Conservation (phyloP, 1,140 invertebrate species). For the Diachasma alloeum region DNA sequence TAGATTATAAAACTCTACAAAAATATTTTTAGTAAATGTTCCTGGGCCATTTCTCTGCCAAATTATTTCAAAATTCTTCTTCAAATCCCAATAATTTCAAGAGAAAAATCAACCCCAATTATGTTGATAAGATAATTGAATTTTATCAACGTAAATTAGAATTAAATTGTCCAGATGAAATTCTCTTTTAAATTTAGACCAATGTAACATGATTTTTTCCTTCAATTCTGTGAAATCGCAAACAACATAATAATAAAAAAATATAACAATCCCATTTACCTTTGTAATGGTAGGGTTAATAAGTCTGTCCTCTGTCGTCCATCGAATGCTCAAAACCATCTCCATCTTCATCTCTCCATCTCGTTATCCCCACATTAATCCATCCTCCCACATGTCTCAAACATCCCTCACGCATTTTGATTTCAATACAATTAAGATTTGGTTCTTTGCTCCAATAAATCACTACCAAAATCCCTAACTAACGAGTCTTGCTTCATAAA, state of each 20-base stretch:
- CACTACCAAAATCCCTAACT: not conserved
- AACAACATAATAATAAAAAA: not conserved
- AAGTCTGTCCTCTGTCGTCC: conserved; percentile 58
- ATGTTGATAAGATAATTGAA: too few relatives aligned
- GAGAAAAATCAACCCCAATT: too few relatives aligned
- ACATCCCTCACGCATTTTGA: conserved; percentile 53
- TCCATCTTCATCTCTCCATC: conserved; percentile 37
- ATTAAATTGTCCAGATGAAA: too few relatives aligned
- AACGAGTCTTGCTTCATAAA: not conserved
- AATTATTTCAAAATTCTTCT: too few relatives aligned
- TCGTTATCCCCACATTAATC: conserved; percentile 39
- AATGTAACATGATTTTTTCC: too few relatives aligned
- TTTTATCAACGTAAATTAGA: too few relatives aligned
- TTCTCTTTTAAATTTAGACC: too few relatives aligned
- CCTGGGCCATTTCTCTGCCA: too few relatives aligned
- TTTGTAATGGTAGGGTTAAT: conserved; percentile 57
- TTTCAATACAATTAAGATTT: conserved; percentile 31
- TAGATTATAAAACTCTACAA: too few relatives aligned
- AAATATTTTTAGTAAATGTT: too few relatives aligned
- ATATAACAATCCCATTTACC: conserved; percentile 35
- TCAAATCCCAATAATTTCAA: too few relatives aligned
- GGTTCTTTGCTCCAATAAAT: conserved; percentile 1
- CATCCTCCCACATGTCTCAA: conserved; percentile 47
- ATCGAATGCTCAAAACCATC: conserved; percentile 47
- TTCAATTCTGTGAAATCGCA: not conserved